Percentiles rank a stretch among this genome's conserved stretches.
These are phyloP conservation scores for Eulemur macaco DNA, from an alignment of 2,113 vertebrate species.

Conservation along the genomic window DNA sequence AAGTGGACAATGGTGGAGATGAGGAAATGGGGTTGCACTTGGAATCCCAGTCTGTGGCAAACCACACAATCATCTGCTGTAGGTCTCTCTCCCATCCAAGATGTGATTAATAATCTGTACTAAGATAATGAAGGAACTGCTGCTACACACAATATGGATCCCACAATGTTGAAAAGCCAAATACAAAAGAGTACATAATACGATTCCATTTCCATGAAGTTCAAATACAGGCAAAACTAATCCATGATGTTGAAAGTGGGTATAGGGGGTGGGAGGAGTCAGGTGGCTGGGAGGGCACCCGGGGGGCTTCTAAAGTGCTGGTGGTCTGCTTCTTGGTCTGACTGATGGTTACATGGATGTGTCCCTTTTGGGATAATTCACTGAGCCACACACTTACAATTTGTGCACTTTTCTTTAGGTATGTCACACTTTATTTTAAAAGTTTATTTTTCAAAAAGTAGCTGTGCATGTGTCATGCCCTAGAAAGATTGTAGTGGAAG, in stretches of 20 bases:
- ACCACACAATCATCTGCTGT: neutral
- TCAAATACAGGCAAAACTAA: neutral
- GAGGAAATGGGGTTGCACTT: neutral
- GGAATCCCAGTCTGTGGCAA: neutral
- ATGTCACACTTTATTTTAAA: neutral
- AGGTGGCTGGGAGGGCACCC: neutral
- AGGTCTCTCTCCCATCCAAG: neutral
- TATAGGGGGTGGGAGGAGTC: neutral
- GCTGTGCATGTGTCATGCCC: neutral
- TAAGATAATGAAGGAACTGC: neutral
- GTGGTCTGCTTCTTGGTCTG: neutral
- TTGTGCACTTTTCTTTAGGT: neutral
- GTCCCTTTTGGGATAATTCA: neutral
- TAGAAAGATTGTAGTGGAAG: neutral
- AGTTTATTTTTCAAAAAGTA: neutral
- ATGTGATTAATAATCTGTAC: neutral
- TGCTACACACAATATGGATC: neutral
- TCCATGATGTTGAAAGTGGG: neutral
- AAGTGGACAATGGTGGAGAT: neutral
- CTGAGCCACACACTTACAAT: neutral
- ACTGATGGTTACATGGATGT: neutral
- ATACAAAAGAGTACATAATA: neutral
- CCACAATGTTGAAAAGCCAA: neutral
- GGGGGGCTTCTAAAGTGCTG: neutral
- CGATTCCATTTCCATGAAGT: neutral